Percentiles rank a stretch among this genome's conserved stretches.
Conservation (phyloP, 1,140 invertebrate genomes). For the Conus betulinus region DNA sequence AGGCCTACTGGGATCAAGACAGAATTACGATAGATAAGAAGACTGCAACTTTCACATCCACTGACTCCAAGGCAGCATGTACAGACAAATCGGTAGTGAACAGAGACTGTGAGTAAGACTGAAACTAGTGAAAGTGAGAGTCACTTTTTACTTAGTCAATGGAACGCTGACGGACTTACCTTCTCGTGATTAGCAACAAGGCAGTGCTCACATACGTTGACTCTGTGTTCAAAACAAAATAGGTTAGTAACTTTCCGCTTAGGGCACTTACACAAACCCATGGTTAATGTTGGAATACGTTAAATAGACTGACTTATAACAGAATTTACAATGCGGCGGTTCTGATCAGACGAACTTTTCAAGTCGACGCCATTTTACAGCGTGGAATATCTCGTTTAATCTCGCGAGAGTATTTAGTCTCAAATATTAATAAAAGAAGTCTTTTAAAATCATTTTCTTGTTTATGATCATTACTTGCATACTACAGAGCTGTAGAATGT, state of each 20-base stretch:
- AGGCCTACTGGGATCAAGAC: too few relatives aligned
- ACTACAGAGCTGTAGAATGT: too few relatives aligned
- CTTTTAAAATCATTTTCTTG: background rate
- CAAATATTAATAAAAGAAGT: background rate
- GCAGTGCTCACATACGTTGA: slow-evolving; percentile 99
- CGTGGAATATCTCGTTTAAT: slow-evolving; percentile 44
- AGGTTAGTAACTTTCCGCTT: slow-evolving; percentile 97
- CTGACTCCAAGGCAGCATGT: too few relatives aligned
- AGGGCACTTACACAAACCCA: slow-evolving; percentile 99
- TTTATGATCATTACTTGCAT: background rate
- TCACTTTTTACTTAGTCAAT: too few relatives aligned
- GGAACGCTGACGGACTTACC: slow-evolving; percentile 79
- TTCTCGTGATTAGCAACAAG: slow-evolving; percentile 96
- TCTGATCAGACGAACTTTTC: background rate
- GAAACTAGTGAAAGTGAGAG: too few relatives aligned
- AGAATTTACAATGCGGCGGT: background rate
- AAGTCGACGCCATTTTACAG: slow-evolving; percentile 38
- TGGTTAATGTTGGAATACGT: slow-evolving; percentile 71
- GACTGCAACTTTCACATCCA: too few relatives aligned
- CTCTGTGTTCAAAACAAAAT: slow-evolving; percentile 98
- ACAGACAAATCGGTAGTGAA: too few relatives aligned
- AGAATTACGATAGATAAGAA: too few relatives aligned
- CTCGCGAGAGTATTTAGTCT: background rate
- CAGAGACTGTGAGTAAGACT: too few relatives aligned
- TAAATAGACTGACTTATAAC: background rate